These are phyloP conservation scores for Cervus canadensis DNA, from an alignment of 2,113 vertebrate genomes.

Conservation along the genomic window DNA sequence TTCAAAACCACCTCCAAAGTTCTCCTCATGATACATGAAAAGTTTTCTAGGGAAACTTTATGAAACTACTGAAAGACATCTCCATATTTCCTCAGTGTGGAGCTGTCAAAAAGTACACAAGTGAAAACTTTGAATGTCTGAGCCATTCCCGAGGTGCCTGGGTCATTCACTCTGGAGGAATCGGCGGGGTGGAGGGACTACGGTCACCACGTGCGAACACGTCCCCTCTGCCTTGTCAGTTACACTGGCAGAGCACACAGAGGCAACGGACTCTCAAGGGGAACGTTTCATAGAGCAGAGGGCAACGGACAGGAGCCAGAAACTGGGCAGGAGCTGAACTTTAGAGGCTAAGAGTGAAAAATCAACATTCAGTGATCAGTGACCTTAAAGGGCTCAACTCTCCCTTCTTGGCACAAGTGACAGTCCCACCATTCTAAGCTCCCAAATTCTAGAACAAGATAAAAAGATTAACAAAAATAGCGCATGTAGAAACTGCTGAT, in stretches of 20 bases:
- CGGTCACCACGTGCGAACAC: neutral
- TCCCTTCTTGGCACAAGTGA: conserved; percentile 7
- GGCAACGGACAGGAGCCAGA: neutral
- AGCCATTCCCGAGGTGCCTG: conserved; percentile 4
- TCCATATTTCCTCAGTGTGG: conserved; percentile 46
- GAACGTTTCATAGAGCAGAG: neutral
- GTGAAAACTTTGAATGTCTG: conserved; percentile 53
- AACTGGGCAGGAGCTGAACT: neutral
- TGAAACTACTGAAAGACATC: conserved; percentile 33
- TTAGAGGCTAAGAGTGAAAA: conserved; percentile 31
- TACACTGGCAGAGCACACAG: conserved; percentile 41
- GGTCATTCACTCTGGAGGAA: conserved; percentile 5
- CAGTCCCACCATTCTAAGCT: conserved; percentile 45
- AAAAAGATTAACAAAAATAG: conserved; percentile 38
- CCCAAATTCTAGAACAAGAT: conserved; percentile 47
- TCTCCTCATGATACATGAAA: conserved; percentile 61
- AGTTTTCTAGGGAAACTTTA: conserved; percentile 15
- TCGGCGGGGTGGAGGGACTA: neutral
- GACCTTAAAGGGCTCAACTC: neutral
- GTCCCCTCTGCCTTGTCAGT: conserved; percentile 34
- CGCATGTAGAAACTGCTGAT: conserved; percentile 1
- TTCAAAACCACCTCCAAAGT: conserved; percentile 40
- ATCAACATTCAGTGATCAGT: conserved; percentile 24
- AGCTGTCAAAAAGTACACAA: conserved; percentile 59
- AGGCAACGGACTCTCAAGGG: neutral